These are phyloP conservation scores for Carabus problematicus DNA, from an alignment of 2,888 invertebrate species.

Conservation along the genomic window DNA sequence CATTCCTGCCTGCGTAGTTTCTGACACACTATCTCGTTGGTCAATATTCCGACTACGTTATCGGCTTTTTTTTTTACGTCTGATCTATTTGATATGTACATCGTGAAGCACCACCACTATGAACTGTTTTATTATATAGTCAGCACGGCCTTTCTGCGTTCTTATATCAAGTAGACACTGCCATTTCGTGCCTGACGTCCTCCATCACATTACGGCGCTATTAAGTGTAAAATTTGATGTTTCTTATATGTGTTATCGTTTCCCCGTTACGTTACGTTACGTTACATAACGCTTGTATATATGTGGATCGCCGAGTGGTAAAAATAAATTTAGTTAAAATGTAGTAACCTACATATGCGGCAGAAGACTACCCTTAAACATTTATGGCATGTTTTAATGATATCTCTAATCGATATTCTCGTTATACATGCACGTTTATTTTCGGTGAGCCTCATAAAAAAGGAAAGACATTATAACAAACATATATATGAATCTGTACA, in stretches of 20 bases:
- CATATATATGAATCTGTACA: no score
- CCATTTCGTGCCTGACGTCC: conserved; percentile 11
- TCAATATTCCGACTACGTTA: conserved; percentile 33
- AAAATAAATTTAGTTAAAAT: no score
- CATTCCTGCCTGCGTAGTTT: background rate
- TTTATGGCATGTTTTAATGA: no score
- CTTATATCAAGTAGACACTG: conserved; percentile 34
- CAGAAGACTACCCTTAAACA: no score
- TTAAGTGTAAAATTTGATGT: conserved; percentile 41
- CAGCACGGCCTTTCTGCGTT: conserved; percentile 30
- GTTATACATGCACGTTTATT: no score
- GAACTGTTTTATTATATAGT: conserved; percentile 39
- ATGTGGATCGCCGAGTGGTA: no score
- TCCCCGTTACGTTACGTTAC: no score
- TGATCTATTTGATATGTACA: conserved; percentile 42
- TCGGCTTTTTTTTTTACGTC: conserved; percentile 34
- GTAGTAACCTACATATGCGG: no score
- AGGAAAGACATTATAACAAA: no score
- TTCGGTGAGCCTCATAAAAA: no score
- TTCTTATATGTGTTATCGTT: background rate
- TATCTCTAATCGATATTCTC: no score
- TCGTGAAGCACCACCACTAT: conserved; percentile 5
- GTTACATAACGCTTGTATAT: no score
- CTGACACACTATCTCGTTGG: conserved; percentile 17
- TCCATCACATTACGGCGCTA: conserved; percentile 34